These are phyloP conservation scores for Fulica atra DNA, from an alignment of 2,113 vertebrate genomes.

Conservation along the genomic window DNA sequence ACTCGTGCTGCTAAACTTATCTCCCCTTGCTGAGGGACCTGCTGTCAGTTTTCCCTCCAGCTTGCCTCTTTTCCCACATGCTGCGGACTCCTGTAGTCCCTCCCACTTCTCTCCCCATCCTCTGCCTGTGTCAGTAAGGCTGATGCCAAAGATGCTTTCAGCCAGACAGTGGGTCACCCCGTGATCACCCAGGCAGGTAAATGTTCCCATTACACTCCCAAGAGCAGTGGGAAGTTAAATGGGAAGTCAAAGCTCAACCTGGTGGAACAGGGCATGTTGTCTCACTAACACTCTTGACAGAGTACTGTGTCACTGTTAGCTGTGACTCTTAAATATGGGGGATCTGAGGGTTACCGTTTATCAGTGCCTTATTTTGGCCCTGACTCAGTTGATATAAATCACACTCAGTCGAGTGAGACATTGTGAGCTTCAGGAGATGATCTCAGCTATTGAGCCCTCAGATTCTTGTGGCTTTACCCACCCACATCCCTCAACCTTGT, in stretches of 20 bases:
- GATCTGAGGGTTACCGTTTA: background rate
- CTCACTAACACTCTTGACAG: background rate
- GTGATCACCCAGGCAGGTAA: fast-evolving
- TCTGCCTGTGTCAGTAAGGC: background rate
- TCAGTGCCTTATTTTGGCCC: background rate
- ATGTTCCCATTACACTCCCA: background rate
- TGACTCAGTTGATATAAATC: background rate
- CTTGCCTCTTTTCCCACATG: background rate
- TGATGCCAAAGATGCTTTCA: background rate
- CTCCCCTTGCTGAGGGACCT: background rate
- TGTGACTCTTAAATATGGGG: background rate
- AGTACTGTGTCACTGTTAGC: background rate
- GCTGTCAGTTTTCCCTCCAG: background rate
- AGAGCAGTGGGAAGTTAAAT: background rate
- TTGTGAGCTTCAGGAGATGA: background rate
- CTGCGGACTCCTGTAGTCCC: background rate
- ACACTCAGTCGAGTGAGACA: background rate
- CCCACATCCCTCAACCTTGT: background rate
- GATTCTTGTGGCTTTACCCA: background rate
- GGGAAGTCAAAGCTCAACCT: background rate
- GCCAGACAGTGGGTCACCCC: fast-evolving
- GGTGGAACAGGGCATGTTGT: background rate
- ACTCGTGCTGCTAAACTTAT: background rate
- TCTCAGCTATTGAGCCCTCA: background rate
- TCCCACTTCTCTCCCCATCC: background rate